These are phyloP conservation scores for Diacarnus erythraeanus DNA, from an alignment of 37 sponge, comb jelly and placozoan genomes.

Conservation along the genomic window DNA sequence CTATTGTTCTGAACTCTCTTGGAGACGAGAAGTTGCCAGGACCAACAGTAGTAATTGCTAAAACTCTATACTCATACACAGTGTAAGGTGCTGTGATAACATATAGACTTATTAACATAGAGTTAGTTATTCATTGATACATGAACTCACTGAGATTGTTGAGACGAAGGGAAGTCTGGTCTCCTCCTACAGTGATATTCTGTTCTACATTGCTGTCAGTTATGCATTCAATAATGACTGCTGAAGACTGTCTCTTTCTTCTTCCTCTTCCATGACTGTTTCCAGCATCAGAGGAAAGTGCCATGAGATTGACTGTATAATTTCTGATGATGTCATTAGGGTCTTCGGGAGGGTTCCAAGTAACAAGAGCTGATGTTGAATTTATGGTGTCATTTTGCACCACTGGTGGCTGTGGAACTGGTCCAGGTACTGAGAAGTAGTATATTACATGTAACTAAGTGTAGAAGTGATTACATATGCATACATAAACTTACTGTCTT, in stretches of 20 bases:
- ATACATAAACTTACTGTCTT: constrained; percentile 38
- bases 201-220: neutral
- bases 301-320: constrained; percentile 26
- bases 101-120: too few species aligned
- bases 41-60: constrained; percentile 25
- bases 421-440: constrained; percentile 15
- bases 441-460: too few species aligned
- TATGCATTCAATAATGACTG: constrained; percentile 10
- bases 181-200: constrained; percentile 14
- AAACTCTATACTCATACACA: constrained; percentile 33
- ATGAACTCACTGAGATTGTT: constrained; percentile 33
- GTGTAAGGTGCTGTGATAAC: constrained; percentile 28
- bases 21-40: constrained; percentile 19
- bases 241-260: constrained; percentile 22
- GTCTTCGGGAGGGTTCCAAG: constrained; percentile 17
- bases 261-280: neutral
- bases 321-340: constrained; percentile 23
- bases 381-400: neutral
- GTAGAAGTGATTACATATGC: too few species aligned
- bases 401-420: constrained; percentile 5
- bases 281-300: neutral
- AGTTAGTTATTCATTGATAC: too few species aligned
- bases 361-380: constrained; percentile 1
- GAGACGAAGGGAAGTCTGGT: constrained; percentile 17
- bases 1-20: constrained; percentile 16